phyloP scores from a whole-genome alignment of 2,797 vertebrate genomes.

The Oreochromis mossambicus region DNA sequence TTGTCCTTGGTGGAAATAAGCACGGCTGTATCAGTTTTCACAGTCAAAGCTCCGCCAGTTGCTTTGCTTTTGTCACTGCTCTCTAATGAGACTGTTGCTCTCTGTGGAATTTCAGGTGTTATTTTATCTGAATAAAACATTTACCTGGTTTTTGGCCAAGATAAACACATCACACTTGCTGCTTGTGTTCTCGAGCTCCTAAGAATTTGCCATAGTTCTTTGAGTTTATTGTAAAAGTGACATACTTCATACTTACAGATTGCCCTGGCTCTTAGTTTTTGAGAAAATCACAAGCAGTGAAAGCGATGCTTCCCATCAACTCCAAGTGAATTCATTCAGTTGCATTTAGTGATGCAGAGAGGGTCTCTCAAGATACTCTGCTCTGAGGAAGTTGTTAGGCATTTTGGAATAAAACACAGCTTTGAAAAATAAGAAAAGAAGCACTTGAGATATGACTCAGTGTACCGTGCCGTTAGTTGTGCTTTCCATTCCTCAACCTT shows the following conservation, averaged over 20 bases:
- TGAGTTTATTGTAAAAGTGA: neutral
- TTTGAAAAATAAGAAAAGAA: neutral
- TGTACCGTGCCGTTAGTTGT: neutral
- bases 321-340: neutral
- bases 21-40: constrained; percentile 69
- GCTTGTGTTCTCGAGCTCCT: neutral
- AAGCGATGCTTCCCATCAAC: neutral
- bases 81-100: constrained; percentile 56
- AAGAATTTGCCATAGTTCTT: neutral
- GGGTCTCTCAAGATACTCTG: neutral
- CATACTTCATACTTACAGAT: neutral
- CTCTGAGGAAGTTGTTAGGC: neutral
- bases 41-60: constrained; percentile 70
- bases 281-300: neutral
- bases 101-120: constrained; percentile 19
- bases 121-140: constrained; percentile 20
- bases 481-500: neutral
- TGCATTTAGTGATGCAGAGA: neutral
- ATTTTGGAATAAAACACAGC: neutral
- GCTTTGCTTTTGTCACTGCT: constrained; percentile 66
- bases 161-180: neutral
- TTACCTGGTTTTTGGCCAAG: neutral
- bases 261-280: neutral
- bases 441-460: constrained; percentile 1
- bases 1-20: constrained; percentile 76